A percentile compares a stretch with the other conserved stretches of the same genome.
These are phyloP conservation scores for Parelbella ahira DNA, from an alignment of 2,888 invertebrate genomes.

Conservation along the genomic window DNA sequence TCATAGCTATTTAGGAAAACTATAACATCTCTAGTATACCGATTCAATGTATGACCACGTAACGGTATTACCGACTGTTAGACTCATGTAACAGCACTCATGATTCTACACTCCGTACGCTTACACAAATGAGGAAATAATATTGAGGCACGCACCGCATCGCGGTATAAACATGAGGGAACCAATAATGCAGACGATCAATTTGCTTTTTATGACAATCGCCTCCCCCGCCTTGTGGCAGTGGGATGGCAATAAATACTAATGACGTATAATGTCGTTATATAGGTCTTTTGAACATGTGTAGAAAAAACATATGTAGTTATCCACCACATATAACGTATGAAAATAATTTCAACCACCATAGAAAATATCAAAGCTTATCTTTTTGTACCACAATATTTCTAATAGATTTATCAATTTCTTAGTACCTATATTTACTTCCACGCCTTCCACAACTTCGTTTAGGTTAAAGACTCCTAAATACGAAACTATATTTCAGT, in stretches of 20 bases:
- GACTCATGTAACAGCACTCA: slow-evolving; percentile 42
- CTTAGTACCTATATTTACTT: no score
- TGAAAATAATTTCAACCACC: no score
- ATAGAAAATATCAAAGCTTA: no score
- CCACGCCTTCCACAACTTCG: no score
- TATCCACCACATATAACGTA: no score
- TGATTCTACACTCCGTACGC: slow-evolving; percentile 42
- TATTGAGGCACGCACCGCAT: slow-evolving; percentile 36
- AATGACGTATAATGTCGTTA: slow-evolving; percentile 22
- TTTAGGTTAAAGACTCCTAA: no score
- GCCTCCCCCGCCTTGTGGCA: slow-evolving; percentile 23
- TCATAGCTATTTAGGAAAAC: no score
- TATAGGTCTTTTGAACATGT: slow-evolving; percentile 16
- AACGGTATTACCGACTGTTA: slow-evolving; percentile 54
- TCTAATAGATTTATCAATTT: no score
- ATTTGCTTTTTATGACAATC: slow-evolving; percentile 31
- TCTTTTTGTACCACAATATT: no score
- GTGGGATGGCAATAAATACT: slow-evolving; percentile 22
- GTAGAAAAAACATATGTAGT: no score
- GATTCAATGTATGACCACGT: slow-evolving; percentile 8
- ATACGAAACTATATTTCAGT: no score
- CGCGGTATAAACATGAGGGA: slow-evolving; percentile 36
- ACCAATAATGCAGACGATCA: slow-evolving; percentile 38
- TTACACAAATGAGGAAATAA: slow-evolving; percentile 58
- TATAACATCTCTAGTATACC: neutral